Evolutionary conservation across 2,113 vertebrate genomes (phyloP).

Genomic region (Solea senegalensis): DNA sequence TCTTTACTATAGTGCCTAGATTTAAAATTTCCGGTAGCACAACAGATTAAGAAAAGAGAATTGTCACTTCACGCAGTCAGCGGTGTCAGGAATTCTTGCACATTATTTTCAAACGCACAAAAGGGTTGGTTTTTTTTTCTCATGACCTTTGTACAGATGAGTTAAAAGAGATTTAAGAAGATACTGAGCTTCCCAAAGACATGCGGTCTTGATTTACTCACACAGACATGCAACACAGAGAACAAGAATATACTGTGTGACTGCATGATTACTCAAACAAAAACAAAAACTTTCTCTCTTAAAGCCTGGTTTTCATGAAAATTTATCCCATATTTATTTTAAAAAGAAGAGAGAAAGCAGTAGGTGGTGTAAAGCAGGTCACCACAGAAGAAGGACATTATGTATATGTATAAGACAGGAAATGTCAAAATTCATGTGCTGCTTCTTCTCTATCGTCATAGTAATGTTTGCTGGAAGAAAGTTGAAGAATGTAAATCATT

Average conservation of each 20-base stretch:
- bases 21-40: slow-evolving; percentile 29
- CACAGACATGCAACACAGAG: background rate
- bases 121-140: slow-evolving; percentile 42
- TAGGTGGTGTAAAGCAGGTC: too few species aligned
- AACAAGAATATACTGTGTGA: background rate
- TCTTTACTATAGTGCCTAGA: slow-evolving; percentile 34
- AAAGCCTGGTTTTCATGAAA: too few species aligned
- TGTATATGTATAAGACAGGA: too few species aligned
- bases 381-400: too few species aligned
- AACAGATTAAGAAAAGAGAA: slow-evolving; percentile 39
- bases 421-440: too few species aligned
- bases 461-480: too few species aligned
- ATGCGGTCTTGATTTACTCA: background rate
- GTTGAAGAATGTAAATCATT: too few species aligned
- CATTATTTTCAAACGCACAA: slow-evolving; percentile 13
- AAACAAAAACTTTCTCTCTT: background rate
- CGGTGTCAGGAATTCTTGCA: slow-evolving; percentile 48
- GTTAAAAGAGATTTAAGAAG: slow-evolving; percentile 12
- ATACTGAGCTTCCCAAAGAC: background rate
- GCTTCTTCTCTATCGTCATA: too few species aligned
- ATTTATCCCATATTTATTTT: too few species aligned
- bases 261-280: background rate
- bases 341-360: too few species aligned
- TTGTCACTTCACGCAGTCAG: slow-evolving; percentile 39
- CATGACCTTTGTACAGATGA: slow-evolving; percentile 56